A percentile compares a stretch with the other conserved stretches of the same genome.
phyloP scores from a whole-genome alignment of 2,888 invertebrate species.

The Pogonocherus hispidulus region DNA sequence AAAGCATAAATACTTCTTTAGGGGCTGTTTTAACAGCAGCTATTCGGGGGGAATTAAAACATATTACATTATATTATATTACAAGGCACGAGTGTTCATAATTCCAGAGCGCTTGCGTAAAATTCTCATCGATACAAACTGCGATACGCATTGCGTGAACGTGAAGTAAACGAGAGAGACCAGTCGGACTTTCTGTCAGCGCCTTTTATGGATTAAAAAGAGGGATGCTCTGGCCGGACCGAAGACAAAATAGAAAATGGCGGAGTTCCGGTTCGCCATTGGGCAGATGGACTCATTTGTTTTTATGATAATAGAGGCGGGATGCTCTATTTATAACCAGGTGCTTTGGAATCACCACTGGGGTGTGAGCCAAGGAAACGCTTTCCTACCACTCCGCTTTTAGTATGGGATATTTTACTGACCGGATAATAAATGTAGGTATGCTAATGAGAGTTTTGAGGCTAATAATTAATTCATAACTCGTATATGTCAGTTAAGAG shows the following conservation, averaged over 20 bases:
- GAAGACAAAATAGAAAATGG: conserved; percentile 63
- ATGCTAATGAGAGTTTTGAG: conserved; percentile 2
- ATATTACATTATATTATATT: conserved; percentile 4
- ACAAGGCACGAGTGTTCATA: conserved; percentile 21
- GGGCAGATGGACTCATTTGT: conserved; percentile 63
- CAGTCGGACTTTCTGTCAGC: conserved; percentile 56
- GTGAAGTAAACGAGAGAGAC: conserved; percentile 26
- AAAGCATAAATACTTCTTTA: too few relatives aligned
- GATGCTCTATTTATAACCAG: conserved; percentile 44
- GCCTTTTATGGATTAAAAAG: conserved; percentile 66
- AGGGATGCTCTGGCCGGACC: conserved; percentile 62
- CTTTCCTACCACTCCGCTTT: conserved; percentile 10
- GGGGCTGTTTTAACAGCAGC: neutral
- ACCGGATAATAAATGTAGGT: conserved; percentile 13
- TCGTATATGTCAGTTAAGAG: neutral
- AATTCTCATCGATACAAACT: conserved; percentile 59
- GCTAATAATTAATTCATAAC: conserved; percentile 14
- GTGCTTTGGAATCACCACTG: conserved; percentile 38
- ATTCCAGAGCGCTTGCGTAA: conserved; percentile 53
- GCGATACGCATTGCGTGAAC: conserved; percentile 62
- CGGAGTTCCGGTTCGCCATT: conserved; percentile 64
- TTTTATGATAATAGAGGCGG: conserved; percentile 63
- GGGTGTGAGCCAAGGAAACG: conserved; percentile 24
- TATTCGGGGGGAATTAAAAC: conserved; percentile 1
- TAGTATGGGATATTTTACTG: conserved; percentile 9